Percentiles rank a stretch among this genome's conserved stretches.
Conservation (phyloP, 1,140 invertebrate species). For the Drosophila chauvacae region DNA sequence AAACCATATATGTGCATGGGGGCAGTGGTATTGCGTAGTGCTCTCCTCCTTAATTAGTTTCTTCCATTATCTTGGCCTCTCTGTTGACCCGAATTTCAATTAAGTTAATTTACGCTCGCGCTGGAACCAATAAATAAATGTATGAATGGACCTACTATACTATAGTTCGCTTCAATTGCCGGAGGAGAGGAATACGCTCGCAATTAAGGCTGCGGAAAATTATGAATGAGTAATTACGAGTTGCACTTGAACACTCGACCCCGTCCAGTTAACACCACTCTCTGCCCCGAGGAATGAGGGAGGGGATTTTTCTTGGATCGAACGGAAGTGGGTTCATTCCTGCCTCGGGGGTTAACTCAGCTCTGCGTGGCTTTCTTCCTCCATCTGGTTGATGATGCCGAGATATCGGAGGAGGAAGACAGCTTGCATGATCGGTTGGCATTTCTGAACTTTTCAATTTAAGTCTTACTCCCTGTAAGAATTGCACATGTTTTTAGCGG, state of each 20-base stretch:
- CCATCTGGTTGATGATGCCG: constrained; percentile 21
- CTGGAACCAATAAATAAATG: constrained; percentile 57
- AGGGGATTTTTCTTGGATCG: background rate
- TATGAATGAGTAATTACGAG: constrained; percentile 77
- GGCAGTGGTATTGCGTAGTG: constrained; percentile 6
- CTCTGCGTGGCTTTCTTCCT: background rate
- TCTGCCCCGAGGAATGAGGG: background rate
- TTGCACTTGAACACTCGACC: constrained; percentile 61
- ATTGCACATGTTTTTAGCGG: constrained; percentile 16
- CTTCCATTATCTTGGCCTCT: constrained; percentile 84
- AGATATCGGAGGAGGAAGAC: constrained; percentile 16
- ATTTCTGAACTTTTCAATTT: constrained; percentile 54
- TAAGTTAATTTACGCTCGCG: constrained; percentile 82
- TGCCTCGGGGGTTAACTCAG: constrained; percentile 48
- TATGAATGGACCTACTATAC: constrained; percentile 58
- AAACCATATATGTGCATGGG: constrained; percentile 18
- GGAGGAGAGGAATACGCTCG: constrained; percentile 13
- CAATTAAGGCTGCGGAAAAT: constrained; percentile 74
- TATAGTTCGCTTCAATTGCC: constrained; percentile 56
- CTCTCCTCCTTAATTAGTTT: constrained; percentile 79
- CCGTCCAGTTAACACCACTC: constrained; percentile 34
- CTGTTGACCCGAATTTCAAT: constrained; percentile 85
- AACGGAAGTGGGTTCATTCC: constrained; percentile 75
- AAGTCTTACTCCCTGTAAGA: background rate
- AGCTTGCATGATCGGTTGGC: constrained; percentile 47